Base-by-base conservation (phyloP, 2,797 vertebrate genomes). In the Muscicapa striata region DNA sequence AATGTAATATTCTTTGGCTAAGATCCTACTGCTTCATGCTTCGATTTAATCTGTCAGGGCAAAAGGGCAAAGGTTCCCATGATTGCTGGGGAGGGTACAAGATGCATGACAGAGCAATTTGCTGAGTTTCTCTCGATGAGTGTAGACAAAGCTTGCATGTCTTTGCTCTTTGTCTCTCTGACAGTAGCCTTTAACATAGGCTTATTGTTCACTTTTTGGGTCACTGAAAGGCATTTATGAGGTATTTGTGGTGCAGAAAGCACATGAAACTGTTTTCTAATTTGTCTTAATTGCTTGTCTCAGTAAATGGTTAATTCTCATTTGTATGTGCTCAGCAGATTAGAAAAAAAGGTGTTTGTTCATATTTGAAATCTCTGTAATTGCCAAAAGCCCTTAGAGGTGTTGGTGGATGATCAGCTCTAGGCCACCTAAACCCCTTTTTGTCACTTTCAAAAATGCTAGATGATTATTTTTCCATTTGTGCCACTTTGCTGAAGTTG, bases 61-160 rank as follows among this genome's bases (percentile, higher is more conserved):
- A 87, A 96, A 97, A 97, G 95, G 97, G 96, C 98, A 98, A 97
- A 98, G 98, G 97, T 97, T 96, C 58, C 58, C 97, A 94, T 98
- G 97, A 97, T 98, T 98, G 97, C 97, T 97, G 97, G 96, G 95
- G 97, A 96, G 85, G 92, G 95, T 97, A 98, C 97, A 98, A 98
- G 98, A 97, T 98, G 98, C 98, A 98, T 98, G 98, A 98, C 98
- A 97, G 97, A 97, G 98, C 98, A 98, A 99, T 99, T 99, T 98
- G 98, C 98, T 92, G 94, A 97, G 96, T 98, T 98, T 98, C 97
- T 98, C 97, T 97, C 94, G 97, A 97, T 97, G 97, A 95, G 95
- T 86, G 90, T 97, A 97, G 97, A 98, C 98, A 99, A 99, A 98
- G 97, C 98, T 96, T 92, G 64, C 96, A 96, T 95, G 97, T 89